Percentiles rank a stretch among this genome's conserved stretches.
Conservation (phyloP, 2,888 invertebrate species). For the Empis stercorea region DNA sequence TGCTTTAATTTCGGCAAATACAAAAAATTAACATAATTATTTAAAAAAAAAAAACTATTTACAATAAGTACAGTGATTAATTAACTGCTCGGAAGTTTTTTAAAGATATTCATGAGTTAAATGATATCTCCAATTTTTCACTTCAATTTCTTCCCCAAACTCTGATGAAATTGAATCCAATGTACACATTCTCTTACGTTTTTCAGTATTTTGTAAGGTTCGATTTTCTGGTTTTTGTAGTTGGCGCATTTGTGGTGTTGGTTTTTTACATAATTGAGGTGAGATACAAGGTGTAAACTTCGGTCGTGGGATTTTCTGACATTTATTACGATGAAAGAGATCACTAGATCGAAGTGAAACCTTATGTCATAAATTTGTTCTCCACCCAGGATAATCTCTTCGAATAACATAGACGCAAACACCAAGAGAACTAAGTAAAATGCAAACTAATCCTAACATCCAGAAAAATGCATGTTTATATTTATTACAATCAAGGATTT, state of each 20-base stretch:
- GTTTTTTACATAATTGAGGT: not conserved
- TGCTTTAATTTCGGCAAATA: too few species aligned
- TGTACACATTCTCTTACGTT: conserved; percentile 5
- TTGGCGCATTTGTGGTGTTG: not conserved
- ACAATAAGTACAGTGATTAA: too few species aligned
- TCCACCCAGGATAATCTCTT: conserved; percentile 21
- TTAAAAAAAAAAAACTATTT: too few species aligned
- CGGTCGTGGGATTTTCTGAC: conserved; percentile 1
- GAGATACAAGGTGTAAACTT: not conserved
- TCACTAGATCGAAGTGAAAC: conserved; percentile 24
- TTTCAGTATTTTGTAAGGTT: not conserved
- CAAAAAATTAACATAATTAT: too few species aligned
- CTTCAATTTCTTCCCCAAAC: conserved; percentile 22
- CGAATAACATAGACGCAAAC: conserved; percentile 32
- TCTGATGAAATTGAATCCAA: conserved; percentile 9
- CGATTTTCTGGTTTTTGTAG: conserved; percentile 4
- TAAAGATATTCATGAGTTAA: conserved; percentile 27
- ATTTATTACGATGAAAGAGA: conserved; percentile 1
- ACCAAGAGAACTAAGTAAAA: conserved; percentile 28
- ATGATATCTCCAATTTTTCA: conserved; percentile 37
- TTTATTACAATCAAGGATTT: conserved; percentile 26
- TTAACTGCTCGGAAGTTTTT: too few species aligned
- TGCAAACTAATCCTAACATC: conserved; percentile 28
- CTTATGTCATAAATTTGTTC: conserved; percentile 28
- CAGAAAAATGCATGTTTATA: conserved; percentile 35